Percentiles rank a stretch among this genome's conserved stretches.
Evolutionary conservation across 2,797 vertebrate species (phyloP).

Genomic region (Eutrigla gurnardus): DNA sequence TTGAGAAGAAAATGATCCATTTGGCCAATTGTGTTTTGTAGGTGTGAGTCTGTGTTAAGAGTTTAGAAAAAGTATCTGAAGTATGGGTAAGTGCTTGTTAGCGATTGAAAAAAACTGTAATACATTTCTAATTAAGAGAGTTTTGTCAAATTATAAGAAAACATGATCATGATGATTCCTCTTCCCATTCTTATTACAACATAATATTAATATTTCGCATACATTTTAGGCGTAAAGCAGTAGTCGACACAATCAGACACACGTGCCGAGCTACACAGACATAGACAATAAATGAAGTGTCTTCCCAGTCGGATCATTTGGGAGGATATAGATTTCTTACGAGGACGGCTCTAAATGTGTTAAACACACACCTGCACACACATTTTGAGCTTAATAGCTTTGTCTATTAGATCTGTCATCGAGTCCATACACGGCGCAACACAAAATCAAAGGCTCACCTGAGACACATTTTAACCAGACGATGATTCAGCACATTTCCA

Average conservation of each 20-base stretch:
- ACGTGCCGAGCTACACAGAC: too few species aligned
- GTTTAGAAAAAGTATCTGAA: too few species aligned
- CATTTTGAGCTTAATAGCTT: not conserved
- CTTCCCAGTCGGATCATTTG: conserved; percentile 5
- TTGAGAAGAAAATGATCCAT: too few species aligned
- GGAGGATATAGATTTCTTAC: conserved; percentile 24
- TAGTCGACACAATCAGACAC: not conserved
- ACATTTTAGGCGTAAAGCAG: not conserved
- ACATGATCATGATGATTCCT: not conserved
- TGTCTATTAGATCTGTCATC: not conserved
- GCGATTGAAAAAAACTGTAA: too few species aligned
- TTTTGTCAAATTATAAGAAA: not conserved
- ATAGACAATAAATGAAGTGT: not conserved
- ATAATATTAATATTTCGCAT: not conserved
- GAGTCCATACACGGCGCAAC: not conserved
- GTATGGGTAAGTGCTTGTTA: too few species aligned
- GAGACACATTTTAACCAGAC: not conserved
- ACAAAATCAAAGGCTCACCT: not conserved
- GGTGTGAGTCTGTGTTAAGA: too few species aligned
- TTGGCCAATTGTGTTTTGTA: too few species aligned
- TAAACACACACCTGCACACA: not conserved
- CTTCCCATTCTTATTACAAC: not conserved
- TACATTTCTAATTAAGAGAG: not conserved
- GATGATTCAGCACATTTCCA: not conserved
- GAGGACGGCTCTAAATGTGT: conserved; percentile 18